Percentiles rank a stretch among this genome's conserved stretches.
phyloP scores from a whole-genome alignment of 2,113 vertebrate genomes.

The Ictidomys tridecemlineatus region DNA sequence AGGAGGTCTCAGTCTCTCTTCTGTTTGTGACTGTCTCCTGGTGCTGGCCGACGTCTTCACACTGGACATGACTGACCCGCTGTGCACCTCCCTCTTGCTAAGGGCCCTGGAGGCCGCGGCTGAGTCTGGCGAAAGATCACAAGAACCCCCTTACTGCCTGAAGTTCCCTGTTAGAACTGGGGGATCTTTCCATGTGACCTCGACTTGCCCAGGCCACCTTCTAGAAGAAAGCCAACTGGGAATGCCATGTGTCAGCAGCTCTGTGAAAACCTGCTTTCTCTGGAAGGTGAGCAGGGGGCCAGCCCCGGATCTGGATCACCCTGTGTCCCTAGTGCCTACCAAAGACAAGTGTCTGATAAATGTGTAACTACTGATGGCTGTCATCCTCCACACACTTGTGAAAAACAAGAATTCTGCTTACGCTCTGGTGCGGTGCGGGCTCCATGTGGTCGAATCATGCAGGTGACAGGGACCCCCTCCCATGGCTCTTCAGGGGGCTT shows the following conservation, averaged over 20 bases:
- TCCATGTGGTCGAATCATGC: neutral
- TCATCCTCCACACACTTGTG: no score
- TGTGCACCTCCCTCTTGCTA: neutral
- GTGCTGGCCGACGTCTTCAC: neutral
- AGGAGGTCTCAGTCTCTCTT: neutral
- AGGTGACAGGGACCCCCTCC: neutral
- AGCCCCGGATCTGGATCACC: neutral
- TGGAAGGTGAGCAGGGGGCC: neutral
- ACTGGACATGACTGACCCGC: neutral
- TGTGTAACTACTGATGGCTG: rapidly evolving
- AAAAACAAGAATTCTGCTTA: neutral
- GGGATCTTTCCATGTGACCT: neutral
- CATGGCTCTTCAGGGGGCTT: neutral
- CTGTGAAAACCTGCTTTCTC: neutral
- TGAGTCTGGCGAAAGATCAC: neutral
- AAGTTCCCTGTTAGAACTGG: neutral
- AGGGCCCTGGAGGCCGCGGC: neutral
- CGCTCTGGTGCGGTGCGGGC: rapidly evolving
- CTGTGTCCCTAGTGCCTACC: rapidly evolving
- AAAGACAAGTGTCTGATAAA: neutral
- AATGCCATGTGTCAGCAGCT: neutral
- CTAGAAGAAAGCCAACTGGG: neutral
- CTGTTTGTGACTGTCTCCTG: neutral
- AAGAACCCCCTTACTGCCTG: neutral
- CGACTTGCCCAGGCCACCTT: neutral